Evolutionary conservation across 2,797 vertebrate genomes (phyloP).

Genomic region (Octomys mimax): DNA sequence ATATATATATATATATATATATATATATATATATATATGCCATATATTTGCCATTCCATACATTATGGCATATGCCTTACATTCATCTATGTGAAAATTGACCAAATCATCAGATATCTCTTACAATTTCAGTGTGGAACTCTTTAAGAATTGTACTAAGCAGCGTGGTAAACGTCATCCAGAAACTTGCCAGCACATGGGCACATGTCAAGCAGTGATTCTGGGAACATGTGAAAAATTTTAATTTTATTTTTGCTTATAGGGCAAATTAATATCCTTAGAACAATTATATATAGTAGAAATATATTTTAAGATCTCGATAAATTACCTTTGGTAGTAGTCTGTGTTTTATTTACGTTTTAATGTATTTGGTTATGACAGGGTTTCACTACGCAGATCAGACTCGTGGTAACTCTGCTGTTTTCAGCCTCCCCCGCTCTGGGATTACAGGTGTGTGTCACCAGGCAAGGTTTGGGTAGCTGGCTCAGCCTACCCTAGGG

Average conservation of each 20-base stretch:
- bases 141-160: neutral
- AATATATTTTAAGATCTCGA: neutral
- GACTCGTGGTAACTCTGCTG: no score
- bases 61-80: neutral
- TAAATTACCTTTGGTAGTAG: neutral
- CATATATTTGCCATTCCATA: neutral
- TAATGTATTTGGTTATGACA: no score
- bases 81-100: neutral
- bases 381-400: no score
- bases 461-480: no score
- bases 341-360: no score
- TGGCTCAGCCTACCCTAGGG: no score
- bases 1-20: no score
- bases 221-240: neutral
- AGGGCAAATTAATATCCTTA: neutral
- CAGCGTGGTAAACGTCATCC: neutral
- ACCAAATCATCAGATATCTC: neutral
- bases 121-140: no score
- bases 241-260: neutral
- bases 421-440: no score
- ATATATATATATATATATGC: no score
- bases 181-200: rapidly evolving
- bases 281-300: neutral
- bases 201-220: neutral
- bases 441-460: no score